Evolutionary conservation across 2,797 vertebrate species (phyloP).

Genomic region (Hemitrygon akajei): DNA sequence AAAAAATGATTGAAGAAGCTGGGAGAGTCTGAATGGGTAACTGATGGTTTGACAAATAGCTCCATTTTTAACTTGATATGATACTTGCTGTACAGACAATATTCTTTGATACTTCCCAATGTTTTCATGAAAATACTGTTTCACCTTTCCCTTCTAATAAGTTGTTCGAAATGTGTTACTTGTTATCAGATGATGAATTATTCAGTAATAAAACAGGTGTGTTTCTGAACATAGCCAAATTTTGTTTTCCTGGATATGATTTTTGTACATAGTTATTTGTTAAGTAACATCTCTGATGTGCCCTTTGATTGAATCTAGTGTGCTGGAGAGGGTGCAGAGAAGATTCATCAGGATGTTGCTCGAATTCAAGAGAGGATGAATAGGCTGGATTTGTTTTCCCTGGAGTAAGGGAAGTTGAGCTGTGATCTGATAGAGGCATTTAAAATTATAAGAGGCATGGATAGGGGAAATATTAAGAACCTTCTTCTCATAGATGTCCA

Average conservation of each 20-base stretch:
- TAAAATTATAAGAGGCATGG: too few species aligned
- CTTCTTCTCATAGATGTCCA: too few species aligned
- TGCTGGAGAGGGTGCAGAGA: too few species aligned
- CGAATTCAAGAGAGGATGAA: too few species aligned
- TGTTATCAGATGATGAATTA: neutral
- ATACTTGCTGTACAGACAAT: neutral
- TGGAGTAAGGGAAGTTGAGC: too few species aligned
- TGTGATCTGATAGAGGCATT: too few species aligned
- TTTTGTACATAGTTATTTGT: neutral
- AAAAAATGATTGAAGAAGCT: neutral
- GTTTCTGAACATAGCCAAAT: neutral
- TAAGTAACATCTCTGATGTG: neutral
- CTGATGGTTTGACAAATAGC: neutral
- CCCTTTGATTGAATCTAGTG: neutral
- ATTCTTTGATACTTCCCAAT: neutral
- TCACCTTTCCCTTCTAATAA: neutral
- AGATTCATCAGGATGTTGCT: too few species aligned
- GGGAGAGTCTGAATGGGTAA: neutral
- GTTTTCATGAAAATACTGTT: neutral
- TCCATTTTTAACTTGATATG: neutral
- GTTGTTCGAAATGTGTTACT: neutral
- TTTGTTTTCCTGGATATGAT: neutral
- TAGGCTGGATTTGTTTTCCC: too few species aligned
- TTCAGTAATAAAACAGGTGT: neutral
- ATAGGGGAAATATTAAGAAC: too few species aligned